phyloP scores from a whole-genome alignment of 2,797 vertebrate species.

The Myiotriccus ornatus region DNA sequence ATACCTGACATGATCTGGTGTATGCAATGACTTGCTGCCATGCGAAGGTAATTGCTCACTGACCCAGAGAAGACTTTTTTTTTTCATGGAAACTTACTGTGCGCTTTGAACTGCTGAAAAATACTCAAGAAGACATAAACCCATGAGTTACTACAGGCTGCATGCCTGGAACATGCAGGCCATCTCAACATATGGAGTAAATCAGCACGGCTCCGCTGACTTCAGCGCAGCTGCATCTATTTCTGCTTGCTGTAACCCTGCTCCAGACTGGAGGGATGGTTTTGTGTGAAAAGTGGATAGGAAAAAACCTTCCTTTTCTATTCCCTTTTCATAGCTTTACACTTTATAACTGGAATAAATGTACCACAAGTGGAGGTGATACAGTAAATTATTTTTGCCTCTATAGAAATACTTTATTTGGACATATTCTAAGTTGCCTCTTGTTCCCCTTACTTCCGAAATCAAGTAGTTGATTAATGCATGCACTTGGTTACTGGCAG shows the following conservation, averaged over 20 bases:
- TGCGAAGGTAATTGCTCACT: background rate
- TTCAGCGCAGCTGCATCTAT: background rate
- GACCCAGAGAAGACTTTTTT: background rate
- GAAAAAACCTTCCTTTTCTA: background rate
- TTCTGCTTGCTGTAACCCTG: background rate
- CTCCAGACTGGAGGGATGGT: background rate
- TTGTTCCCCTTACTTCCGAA: slow-evolving; percentile 17
- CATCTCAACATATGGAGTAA: background rate
- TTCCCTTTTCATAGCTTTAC: background rate
- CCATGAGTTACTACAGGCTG: slow-evolving; percentile 1
- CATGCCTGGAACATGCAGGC: background rate
- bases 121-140: slow-evolving; percentile 17
- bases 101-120: background rate
- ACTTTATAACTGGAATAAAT: background rate
- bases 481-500: background rate
- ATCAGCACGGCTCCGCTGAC: background rate
- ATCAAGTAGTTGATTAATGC: slow-evolving; percentile 15
- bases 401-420: background rate
- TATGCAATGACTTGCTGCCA: background rate
- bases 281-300: background rate
- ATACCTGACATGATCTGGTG: background rate
- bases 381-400: background rate
- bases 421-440: background rate
- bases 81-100: background rate
- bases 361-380: background rate